Evolutionary conservation across 2,888 invertebrate species (phyloP).

Genomic region (Smittia aterrima): DNA sequence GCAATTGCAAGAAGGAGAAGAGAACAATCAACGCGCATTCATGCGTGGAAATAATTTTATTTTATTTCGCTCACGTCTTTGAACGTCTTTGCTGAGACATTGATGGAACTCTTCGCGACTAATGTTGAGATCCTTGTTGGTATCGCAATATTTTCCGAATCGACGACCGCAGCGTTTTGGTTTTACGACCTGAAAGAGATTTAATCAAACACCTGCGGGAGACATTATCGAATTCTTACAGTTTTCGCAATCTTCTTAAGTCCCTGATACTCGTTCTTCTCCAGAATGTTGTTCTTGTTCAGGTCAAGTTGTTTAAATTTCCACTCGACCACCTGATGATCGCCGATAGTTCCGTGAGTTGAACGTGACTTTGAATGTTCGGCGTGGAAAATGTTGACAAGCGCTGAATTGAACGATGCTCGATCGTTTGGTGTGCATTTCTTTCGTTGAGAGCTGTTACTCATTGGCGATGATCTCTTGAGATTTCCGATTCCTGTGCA

Average conservation of each 20-base stretch:
- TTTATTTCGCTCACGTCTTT: constrained; percentile 69
- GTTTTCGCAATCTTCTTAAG: constrained; percentile 80
- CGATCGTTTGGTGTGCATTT: constrained; percentile 58
- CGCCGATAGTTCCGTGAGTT: constrained; percentile 49
- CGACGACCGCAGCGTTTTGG: constrained; percentile 86
- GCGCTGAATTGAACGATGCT: constrained; percentile 75
- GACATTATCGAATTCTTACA: constrained; percentile 49
- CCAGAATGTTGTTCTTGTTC: constrained; percentile 73
- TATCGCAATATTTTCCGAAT: constrained; percentile 85
- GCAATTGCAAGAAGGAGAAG: not conserved
- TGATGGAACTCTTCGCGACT: constrained; percentile 80
- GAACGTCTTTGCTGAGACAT: constrained; percentile 77
- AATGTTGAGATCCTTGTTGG: constrained; percentile 75
- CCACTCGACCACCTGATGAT: constrained; percentile 74
- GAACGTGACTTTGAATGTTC: constrained; percentile 63
- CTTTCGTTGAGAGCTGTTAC: constrained; percentile 46
- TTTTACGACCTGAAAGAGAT: constrained; percentile 58
- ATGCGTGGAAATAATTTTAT: not conserved
- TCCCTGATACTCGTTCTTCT: constrained; percentile 78
- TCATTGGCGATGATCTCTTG: constrained; percentile 61
- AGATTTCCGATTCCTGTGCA: constrained; percentile 65
- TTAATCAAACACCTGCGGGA: not conserved
- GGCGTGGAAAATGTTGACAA: constrained; percentile 79
- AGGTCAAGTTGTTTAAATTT: constrained; percentile 83
- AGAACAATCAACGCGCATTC: constrained; percentile 1